Evolutionary conservation across 2,113 vertebrate genomes (phyloP), one percentile per base, ranked within the genome.

Genomic region (Uria lomvia): DNA sequence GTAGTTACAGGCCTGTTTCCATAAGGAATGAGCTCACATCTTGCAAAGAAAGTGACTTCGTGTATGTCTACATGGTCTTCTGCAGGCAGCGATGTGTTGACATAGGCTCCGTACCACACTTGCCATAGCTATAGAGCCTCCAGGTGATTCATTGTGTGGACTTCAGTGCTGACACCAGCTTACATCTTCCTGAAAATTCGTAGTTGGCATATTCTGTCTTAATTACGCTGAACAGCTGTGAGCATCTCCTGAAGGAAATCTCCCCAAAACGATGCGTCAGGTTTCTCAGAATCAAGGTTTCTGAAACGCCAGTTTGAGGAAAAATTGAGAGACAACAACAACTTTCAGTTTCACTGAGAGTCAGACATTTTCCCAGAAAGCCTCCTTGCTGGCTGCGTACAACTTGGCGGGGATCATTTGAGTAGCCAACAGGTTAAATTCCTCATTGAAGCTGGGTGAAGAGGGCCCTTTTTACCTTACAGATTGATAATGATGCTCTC

Each of bases 161-260:
- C 23, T 85, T 71, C 5, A 65, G 56, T 56, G 70, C 73, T 89
- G 60, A 87, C 27, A 78, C 30, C 23, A 87, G 50, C 32, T 59
- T 77, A 50, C 4, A 43, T 56, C 12, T 65, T 75, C 52, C 80
- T 52, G 40, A 96, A 84, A 75, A 89, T 40, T 87, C 21, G 2
- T 59, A 67, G 55, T 68, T 89, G 62, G 26, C 60, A 52, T 89
- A 81, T 75, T 89, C 53, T 5, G 17, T 63, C 71, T 78, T 89
- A 86, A 94, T 78, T 87, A 68, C 29, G 55, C n/a, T 47, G 42
- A 92, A 50, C 32, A 95, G 76, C 86, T 87, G 84, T 34, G 60
- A 96, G 22, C 65, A 87, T 68, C 42, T 81, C 68, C 84, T 87
- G 67, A 75, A 96, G 65, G 86, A 96, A 91, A 89, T 81, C 29